Evolutionary conservation across 2,888 invertebrate genomes (phyloP).

Genomic region (Pseudanteris insignis): DNA sequence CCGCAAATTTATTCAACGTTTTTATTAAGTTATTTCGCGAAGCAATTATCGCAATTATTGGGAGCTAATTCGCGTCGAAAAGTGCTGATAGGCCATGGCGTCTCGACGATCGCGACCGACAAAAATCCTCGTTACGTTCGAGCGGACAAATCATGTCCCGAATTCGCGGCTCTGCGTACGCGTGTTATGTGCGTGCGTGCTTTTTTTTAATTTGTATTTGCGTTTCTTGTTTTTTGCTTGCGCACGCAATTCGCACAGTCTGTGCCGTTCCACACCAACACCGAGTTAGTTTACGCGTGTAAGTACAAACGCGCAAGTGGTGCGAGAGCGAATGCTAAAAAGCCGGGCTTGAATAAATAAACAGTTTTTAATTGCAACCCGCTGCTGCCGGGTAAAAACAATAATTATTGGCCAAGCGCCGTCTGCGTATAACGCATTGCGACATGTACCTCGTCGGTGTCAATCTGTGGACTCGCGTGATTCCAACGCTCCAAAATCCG

Average conservation of each 20-base stretch:
- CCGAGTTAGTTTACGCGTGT: constrained; percentile 24
- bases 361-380: constrained; percentile 66
- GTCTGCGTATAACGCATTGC: constrained; percentile 52
- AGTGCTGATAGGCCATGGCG: constrained; percentile 9
- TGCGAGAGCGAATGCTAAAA: constrained; percentile 60
- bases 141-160: constrained; percentile 53
- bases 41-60: constrained; percentile 12
- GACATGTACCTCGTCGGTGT: constrained; percentile 53
- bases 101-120: constrained; percentile 19
- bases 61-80: constrained; percentile 11
- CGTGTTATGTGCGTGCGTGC: constrained; percentile 3
- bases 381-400: constrained; percentile 64
- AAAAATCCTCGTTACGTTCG: constrained; percentile 52
- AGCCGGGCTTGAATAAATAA: constrained; percentile 65
- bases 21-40: constrained; percentile 12
- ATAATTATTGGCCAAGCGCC: constrained; percentile 64
- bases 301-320: constrained; percentile 31
- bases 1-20: neutral
- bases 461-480: constrained; percentile 8
- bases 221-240: constrained; percentile 26
- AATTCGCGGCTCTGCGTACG: too few relatives aligned
- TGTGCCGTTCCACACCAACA: constrained; percentile 38
- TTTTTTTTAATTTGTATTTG: constrained; percentile 18
- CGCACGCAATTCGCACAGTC: constrained; percentile 33
- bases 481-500: too few relatives aligned